phyloP scores from a whole-genome alignment of 2,888 invertebrate genomes.

The Augiades crinisus region DNA sequence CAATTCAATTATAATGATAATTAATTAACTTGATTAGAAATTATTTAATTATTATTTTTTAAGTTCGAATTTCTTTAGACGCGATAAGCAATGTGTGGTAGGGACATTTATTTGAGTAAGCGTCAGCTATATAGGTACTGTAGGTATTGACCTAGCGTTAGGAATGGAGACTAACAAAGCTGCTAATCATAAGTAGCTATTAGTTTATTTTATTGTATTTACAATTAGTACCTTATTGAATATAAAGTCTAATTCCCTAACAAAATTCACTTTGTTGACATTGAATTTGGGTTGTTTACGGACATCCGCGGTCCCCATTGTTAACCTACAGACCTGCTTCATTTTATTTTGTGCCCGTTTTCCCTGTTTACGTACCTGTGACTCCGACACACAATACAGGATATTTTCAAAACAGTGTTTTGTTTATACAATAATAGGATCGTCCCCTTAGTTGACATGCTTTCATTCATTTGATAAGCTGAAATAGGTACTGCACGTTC shows the following conservation, averaged over 20 bases:
- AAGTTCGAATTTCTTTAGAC: no score
- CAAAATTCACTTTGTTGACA: conserved; percentile 14
- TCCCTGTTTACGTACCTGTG: conserved; percentile 51
- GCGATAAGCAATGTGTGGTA: no score
- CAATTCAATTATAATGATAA: no score
- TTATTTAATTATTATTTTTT: no score
- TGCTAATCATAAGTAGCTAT: no score
- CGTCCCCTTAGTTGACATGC: not conserved
- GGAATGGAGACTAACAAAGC: no score
- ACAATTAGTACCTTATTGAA: not conserved
- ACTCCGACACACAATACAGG: conserved; percentile 41
- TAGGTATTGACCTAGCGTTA: no score
- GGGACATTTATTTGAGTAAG: no score
- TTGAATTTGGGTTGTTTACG: conserved; percentile 23
- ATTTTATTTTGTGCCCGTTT: conserved; percentile 52
- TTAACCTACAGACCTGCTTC: conserved; percentile 39
- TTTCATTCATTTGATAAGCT: not conserved
- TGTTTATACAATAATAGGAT: conserved; percentile 28
- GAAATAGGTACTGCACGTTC: no score
- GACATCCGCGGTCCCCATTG: conserved; percentile 32
- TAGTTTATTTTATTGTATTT: not conserved
- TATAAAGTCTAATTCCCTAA: not conserved
- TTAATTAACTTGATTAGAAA: no score
- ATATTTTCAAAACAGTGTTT: conserved; percentile 41
- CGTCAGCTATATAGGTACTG: no score